Conservation (phyloP, 2,113 vertebrate species). For the Brachypteracias leptosomus region DNA sequence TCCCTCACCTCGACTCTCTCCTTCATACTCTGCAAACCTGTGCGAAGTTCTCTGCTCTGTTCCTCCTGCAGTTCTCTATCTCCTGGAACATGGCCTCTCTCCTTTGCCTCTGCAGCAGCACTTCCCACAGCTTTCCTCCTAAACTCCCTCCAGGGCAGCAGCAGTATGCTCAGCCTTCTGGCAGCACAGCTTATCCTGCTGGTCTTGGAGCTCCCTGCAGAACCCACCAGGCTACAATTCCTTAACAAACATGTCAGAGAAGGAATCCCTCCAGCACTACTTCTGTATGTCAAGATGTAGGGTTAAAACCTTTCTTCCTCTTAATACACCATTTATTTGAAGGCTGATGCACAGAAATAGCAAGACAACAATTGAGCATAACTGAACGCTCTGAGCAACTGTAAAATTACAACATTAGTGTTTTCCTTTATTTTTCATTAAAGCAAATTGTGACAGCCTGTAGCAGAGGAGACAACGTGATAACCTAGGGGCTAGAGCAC, state of each 20-base stretch:
- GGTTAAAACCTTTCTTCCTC: background rate
- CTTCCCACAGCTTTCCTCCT: background rate
- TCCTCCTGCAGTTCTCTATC: background rate
- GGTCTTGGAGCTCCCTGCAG: background rate
- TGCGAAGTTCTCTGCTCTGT: background rate
- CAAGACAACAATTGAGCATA: background rate
- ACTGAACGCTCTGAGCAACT: background rate
- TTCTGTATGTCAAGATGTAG: background rate
- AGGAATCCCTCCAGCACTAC: background rate
- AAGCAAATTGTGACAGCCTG: background rate
- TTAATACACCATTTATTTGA: background rate
- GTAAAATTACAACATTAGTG: background rate
- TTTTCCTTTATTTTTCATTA: background rate
- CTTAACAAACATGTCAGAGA: background rate
- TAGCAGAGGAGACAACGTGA: background rate
- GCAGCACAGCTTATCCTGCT: background rate
- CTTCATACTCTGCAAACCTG: background rate
- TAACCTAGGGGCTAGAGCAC: background rate
- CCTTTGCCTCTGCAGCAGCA: background rate
- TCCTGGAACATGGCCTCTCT: background rate
- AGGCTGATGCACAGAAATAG: background rate
- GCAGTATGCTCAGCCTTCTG: slow-evolving; percentile 5
- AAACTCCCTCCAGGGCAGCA: background rate
- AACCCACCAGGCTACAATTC: background rate
- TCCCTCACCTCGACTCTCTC: background rate